Conservation (phyloP, 2,888 invertebrate species). For the Amphipoea oculea region DNA sequence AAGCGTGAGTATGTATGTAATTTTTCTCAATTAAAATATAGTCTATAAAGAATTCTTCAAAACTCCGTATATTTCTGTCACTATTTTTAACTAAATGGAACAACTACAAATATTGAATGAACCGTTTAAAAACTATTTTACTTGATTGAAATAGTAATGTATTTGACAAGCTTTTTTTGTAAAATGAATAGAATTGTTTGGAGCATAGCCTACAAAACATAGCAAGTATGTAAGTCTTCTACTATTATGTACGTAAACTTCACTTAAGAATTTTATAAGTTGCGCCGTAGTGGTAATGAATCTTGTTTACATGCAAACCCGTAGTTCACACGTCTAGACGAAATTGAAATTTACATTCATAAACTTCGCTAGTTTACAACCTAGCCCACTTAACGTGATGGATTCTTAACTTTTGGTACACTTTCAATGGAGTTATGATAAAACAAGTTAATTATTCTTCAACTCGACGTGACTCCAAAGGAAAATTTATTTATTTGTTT, state of each 20-base stretch:
- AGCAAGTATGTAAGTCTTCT: not conserved
- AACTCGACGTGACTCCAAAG: not conserved
- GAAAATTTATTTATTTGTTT: not conserved
- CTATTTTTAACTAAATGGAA: not conserved
- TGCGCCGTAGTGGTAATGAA: conserved; percentile 74
- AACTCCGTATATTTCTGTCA: not conserved
- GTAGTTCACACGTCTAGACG: conserved; percentile 84
- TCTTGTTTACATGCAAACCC: conserved; percentile 84
- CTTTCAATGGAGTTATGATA: conserved; percentile 20
- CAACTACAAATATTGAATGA: not conserved
- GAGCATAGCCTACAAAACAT: not conserved
- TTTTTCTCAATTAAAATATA: not conserved
- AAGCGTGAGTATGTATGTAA: not conserved
- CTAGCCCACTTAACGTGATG: conserved; percentile 63
- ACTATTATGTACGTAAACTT: conserved; percentile 24
- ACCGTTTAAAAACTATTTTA: not conserved
- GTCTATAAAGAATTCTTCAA: not conserved
- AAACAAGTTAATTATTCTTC: not conserved
- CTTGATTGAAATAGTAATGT: not conserved
- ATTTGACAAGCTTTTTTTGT: not conserved
- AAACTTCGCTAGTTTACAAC: conserved; percentile 69
- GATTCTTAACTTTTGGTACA: conserved; percentile 55
- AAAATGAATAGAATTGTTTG: not conserved
- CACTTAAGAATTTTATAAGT: conserved; percentile 47
- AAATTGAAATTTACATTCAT: conserved; percentile 84